These are phyloP conservation scores for Ictalurus furcatus DNA, from an alignment of 2,113 vertebrate species.

Conservation along the genomic window DNA sequence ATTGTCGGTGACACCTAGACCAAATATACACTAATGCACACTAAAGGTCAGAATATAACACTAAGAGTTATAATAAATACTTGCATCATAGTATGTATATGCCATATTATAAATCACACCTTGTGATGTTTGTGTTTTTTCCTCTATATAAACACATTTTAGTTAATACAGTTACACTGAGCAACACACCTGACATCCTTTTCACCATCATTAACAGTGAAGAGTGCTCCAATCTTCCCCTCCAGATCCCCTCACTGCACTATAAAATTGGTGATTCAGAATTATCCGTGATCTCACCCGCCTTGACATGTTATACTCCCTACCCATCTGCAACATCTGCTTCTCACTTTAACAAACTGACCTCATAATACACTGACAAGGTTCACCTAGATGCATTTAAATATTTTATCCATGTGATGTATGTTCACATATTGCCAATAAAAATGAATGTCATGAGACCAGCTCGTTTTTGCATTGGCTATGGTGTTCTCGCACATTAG, in stretches of 20 bases:
- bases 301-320: background rate
- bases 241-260: background rate
- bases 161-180: background rate
- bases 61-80: background rate
- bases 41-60: constrained; percentile 16
- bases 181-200: background rate
- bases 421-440: constrained; percentile 34
- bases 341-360: constrained; percentile 6
- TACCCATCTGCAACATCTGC: constrained; percentile 20
- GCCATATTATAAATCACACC: background rate
- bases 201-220: background rate
- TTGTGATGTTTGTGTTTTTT: background rate
- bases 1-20: background rate
- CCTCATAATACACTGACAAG: constrained; percentile 4
- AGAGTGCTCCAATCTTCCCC: background rate
- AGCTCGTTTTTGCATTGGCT: background rate
- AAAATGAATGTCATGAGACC: constrained; percentile 8
- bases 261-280: constrained; percentile 15
- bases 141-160: background rate
- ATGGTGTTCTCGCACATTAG: background rate
- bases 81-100: background rate
- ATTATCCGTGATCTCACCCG: constrained; percentile 13
- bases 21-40: constrained; percentile 8
- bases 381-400: constrained; percentile 8
- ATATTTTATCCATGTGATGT: background rate